These are phyloP conservation scores for Gymnopithys bicolor DNA, from an alignment of 2,797 vertebrate genomes.

Conservation along the genomic window DNA sequence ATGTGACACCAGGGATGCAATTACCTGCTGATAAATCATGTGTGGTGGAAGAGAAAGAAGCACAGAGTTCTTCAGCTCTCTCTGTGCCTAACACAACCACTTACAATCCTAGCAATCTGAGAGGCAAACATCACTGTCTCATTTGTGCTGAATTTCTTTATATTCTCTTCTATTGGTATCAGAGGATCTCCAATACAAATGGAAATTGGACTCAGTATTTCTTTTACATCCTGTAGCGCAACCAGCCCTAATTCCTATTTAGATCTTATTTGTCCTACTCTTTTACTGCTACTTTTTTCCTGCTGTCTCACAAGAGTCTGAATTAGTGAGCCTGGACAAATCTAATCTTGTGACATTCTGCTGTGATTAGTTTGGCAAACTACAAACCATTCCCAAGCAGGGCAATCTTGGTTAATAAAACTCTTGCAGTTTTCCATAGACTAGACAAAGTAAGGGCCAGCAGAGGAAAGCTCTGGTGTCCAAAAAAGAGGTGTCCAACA, in stretches of 20 bases:
- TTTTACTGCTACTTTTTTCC: neutral
- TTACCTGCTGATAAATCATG: neutral
- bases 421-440: constrained; percentile 18
- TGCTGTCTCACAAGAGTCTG: neutral
- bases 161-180: neutral
- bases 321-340: constrained; percentile 30
- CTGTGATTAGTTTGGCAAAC: constrained; percentile 45
- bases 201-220: neutral
- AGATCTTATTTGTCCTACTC: neutral
- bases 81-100: neutral
- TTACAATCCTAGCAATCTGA: neutral
- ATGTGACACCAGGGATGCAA: neutral
- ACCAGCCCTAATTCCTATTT: neutral
- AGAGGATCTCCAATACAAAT: neutral
- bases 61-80: neutral
- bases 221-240: neutral
- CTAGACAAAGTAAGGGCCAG: constrained; percentile 3
- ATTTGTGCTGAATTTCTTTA: neutral
- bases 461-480: neutral
- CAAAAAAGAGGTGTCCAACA: neutral
- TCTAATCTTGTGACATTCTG: constrained; percentile 9
- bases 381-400: neutral
- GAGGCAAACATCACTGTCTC: neutral
- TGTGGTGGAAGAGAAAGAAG: neutral
- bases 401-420: constrained; percentile 42